phyloP scores from a whole-genome alignment of 2,888 invertebrate species.

The Amphipyra tragopoginis region DNA sequence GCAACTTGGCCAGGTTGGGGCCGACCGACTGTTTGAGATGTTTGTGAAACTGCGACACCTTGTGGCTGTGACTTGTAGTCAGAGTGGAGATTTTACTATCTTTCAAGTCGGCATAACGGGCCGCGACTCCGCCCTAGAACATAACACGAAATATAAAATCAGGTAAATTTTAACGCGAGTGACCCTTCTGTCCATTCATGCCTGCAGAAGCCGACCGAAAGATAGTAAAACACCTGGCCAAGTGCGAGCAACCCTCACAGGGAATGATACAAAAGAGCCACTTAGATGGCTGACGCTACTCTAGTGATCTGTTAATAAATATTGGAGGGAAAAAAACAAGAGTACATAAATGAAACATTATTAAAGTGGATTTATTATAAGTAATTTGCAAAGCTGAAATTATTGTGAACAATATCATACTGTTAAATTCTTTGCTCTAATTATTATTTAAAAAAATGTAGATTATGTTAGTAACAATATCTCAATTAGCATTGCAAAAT shows the following conservation, averaged over 20 bases:
- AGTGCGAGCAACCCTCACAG: conserved; percentile 74
- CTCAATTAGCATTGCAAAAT: background rate
- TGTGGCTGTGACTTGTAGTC: conserved; percentile 96
- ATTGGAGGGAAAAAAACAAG: conserved; percentile 14
- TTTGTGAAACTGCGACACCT: conserved; percentile 98
- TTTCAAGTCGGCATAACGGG: conserved; percentile 96
- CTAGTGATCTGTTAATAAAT: conserved; percentile 55
- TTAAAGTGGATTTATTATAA: too few species aligned
- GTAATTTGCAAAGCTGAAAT: too few species aligned
- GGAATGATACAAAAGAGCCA: conserved; percentile 71
- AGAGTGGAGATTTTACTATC: conserved; percentile 97
- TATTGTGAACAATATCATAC: too few species aligned
- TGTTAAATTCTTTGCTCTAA: too few species aligned
- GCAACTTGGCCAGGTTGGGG: conserved; percentile 95
- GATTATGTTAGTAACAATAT: background rate
- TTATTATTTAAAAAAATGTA: too few species aligned
- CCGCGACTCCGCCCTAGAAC: conserved; percentile 91
- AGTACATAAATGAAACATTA: background rate
- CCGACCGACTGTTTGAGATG: conserved; percentile 96
- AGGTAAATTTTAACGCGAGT: conserved; percentile 51
- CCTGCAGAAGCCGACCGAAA: conserved; percentile 83
- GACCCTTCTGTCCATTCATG: conserved; percentile 67
- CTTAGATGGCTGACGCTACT: conserved; percentile 44
- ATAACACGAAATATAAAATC: conserved; percentile 73
- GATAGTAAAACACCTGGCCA: conserved; percentile 91